phyloP scores from a whole-genome alignment of 2,888 invertebrate genomes.

The Heliconius sara region DNA sequence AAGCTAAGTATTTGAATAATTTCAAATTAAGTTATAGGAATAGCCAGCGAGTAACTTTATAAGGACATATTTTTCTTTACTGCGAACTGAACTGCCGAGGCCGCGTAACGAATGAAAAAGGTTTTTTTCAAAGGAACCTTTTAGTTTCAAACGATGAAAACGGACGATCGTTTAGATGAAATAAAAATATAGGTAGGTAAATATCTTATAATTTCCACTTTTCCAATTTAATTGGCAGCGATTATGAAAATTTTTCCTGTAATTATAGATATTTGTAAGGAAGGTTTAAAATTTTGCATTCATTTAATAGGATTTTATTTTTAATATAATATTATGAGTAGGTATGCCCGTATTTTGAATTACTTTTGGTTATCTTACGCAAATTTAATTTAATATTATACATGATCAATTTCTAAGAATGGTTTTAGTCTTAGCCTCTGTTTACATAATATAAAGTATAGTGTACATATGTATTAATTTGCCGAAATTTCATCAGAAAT shows the following conservation, averaged over 20 bases:
- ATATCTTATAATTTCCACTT: background rate
- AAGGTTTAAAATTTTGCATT: background rate
- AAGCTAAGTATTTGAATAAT: background rate
- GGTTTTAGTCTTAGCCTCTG: background rate
- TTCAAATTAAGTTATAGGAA: slow-evolving; percentile 3
- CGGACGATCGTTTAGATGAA: slow-evolving; percentile 1
- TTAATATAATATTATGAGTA: background rate
- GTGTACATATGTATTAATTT: no score
- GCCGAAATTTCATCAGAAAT: no score
- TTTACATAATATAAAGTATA: background rate
- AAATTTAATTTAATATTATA: background rate
- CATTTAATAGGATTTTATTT: background rate
- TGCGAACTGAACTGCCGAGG: background rate
- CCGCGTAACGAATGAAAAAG: slow-evolving; percentile 5
- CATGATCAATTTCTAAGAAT: background rate
- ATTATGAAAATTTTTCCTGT: slow-evolving; percentile 9
- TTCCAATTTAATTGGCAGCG: background rate
- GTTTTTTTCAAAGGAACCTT: slow-evolving; percentile 6
- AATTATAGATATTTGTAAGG: background rate
- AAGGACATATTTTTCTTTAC: slow-evolving; percentile 5
- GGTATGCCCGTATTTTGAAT: background rate
- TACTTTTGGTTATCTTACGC: background rate
- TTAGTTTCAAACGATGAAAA: slow-evolving; percentile 16
- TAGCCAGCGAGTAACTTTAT: background rate
- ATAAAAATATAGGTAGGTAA: background rate